Evolutionary conservation across 2,888 invertebrate genomes (phyloP), one percentile per base, ranked within the genome.

Genomic region (Pteria penguin): DNA sequence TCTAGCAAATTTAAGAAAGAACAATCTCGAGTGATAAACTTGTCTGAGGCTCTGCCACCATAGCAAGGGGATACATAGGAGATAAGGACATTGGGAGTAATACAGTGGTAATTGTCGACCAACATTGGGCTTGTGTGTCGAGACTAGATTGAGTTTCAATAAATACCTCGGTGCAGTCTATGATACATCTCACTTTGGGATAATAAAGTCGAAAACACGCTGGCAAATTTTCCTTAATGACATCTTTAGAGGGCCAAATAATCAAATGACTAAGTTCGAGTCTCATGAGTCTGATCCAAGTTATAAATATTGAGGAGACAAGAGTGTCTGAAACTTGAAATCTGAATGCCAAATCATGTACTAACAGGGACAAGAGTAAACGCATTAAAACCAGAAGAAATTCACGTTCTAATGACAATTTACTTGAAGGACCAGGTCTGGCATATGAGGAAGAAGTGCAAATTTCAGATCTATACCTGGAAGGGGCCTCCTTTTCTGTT

Each of bases 131-230:
- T 66, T 66, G 54, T 52, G 11, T 14, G 26, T 27, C 66, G n/a
- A 66, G n/a, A 54, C 54, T 18, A 27, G 27, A 26, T 14, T 45
- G 54, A n/a, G n/a, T 55, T 55, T 55, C 55, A 55, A 66, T n/a
- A n/a, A n/a, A n/a, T n/a, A n/a, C n/a, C n/a, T n/a, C n/a, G n/a
- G n/a, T n/a, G n/a, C n/a, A n/a, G 26, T 52, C 45, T 27, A 66
- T 66, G 4, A 52, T 66, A 1, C 66, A 66, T 26, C 66, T 52
- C 52, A 66, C 22, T 14, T 66, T 66, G 27, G 66, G 52, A 52
- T 8, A 24, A 45, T 18, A n/a, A 18, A 14, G 2, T 27, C 2
- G 52, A 18, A 27, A 66, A 5, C 14, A 24, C n/a, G n/a, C n/a
- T n/a, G n/a, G n/a, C n/a, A n/a, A n/a, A n/a, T n/a, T n/a, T n/a